Base-by-base conservation (phyloP, 2,113 vertebrate species). In the Malurus melanocephalus region DNA sequence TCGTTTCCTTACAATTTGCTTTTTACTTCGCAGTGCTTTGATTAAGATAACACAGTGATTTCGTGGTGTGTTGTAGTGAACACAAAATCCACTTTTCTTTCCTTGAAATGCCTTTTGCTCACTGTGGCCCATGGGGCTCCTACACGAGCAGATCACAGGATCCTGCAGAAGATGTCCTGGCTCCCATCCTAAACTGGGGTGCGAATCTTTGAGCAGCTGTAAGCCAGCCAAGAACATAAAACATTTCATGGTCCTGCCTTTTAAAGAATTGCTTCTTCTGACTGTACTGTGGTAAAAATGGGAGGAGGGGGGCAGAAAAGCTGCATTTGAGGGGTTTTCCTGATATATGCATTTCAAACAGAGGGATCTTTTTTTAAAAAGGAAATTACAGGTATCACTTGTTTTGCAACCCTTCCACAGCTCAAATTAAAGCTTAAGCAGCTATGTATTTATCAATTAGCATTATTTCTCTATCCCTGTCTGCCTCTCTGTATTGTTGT, bases 361-460 rank as follows among this genome's bases (percentile, higher is more conserved):
- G 62, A 72, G 28, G 23, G 42, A 67, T 91, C 53, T 46, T 57
- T 86, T 64, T 83, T 27, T 22, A 24, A 88, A 92, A 94, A 88
- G 46, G 90, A 96, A 97, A 96, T 95, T 90, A 89, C 87, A 97
- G 87, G 92, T 97, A 95, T 93, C 95, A 59, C 71, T 95, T 14
- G 0, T 93, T 95, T 95, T 90, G 82, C 66, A 88, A 48, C 53
- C 82, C 59, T 80, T 91, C 74, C 49, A 60, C 75, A 89, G 90
- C 93, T 95, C 85, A 95, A 95, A 96, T 96, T 92, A 95, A 95
- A 94, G 88, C 93, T 95, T 93, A 94, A 96, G 92, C 64, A 96
- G 91, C 68, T 90, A 91, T 73, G 60, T 91, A 93, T 96, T 96
- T 97, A 96, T 96, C 97, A 97, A 94, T 97, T 96, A 96, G 81